Evolutionary conservation across 2,797 vertebrate genomes (phyloP).

Genomic region (Jordanella pulchra): DNA sequence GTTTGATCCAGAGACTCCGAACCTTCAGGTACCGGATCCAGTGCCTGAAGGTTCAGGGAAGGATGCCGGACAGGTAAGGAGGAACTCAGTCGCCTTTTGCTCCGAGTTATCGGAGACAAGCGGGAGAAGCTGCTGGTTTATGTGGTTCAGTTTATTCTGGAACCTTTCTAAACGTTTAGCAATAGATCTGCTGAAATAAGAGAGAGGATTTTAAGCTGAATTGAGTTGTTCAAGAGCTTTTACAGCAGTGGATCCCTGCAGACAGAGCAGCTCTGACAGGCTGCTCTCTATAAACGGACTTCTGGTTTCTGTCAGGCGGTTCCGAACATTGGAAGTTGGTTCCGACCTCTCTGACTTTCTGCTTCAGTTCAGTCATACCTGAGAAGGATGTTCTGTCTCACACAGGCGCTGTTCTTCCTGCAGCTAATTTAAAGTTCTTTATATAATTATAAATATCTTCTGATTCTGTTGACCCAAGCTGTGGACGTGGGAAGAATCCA

Average conservation of each 20-base stretch:
- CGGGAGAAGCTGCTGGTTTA: background rate
- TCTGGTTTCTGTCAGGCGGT: background rate
- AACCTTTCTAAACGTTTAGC: background rate
- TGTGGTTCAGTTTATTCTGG: background rate
- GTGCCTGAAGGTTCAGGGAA: background rate
- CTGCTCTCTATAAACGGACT: background rate
- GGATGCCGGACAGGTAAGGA: constrained; percentile 4
- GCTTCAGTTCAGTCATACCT: background rate
- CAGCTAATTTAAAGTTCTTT: background rate
- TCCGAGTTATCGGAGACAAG: too few relatives aligned
- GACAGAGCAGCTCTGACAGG: background rate
- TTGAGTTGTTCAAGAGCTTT: too few relatives aligned
- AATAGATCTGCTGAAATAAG: background rate
- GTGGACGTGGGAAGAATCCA: too few relatives aligned
- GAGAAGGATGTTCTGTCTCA: background rate
- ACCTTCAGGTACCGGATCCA: background rate
- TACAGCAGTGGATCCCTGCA: too few relatives aligned
- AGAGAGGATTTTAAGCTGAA: background rate
- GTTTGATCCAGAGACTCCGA: background rate
- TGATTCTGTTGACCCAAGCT: too few relatives aligned
- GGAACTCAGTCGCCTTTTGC: background rate
- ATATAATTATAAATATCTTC: too few relatives aligned
- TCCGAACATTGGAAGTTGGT: background rate
- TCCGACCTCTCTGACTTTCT: background rate
- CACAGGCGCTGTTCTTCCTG: background rate